Base-by-base conservation (phyloP, 2,888 invertebrate genomes). In the Noctua janthe region DNA sequence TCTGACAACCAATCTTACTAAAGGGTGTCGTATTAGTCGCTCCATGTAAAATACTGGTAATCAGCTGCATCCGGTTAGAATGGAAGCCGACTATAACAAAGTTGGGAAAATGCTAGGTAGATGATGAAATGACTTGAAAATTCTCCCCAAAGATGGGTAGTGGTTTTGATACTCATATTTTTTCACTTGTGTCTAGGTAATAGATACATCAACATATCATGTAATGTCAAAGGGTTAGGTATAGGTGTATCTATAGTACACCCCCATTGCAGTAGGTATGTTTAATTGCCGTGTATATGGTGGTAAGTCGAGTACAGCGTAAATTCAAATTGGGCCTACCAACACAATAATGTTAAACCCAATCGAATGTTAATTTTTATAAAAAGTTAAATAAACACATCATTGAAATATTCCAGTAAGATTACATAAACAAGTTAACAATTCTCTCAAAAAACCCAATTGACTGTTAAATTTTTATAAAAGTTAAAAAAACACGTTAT, bases 401-500 rank as follows among this genome's bases (percentile, higher is more conserved):
- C 29, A 49, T 39, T 39, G 49, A 74, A 81, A 80, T 51, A n/a
- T 67, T 23, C 8, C 80, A 47, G 35, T n/a, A n/a, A 56, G 11
- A 56, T 80, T n/a, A 80, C 29, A 29, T 35, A 67, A 64, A 73
- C 49, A 49, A 62, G 64, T 62, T 15, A 64, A 56, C 13, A 5
- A 64, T 51, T 82, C 17, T 43, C 17, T 20, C 23, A 49, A 79
- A 64, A 79, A 66, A 64, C 8, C 20, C 8, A 56, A 56, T 69
- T 0, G 29, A 71, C 54, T 47, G 23, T 47, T 51, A 35, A 1
- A 35, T 70, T 29, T 29, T 79, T 51, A 7, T 62, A 17, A n/a
- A 69, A 23, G 29, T 51, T 20, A 47, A 66, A 77, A 29, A 69
- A 23, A 78, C 39, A 35, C 69, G n/a, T 0, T 23, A 49, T 39